Percentiles rank a stretch among this genome's conserved stretches.
Conservation (phyloP, 2,113 vertebrate species). For the Micronisus gabar region DNA sequence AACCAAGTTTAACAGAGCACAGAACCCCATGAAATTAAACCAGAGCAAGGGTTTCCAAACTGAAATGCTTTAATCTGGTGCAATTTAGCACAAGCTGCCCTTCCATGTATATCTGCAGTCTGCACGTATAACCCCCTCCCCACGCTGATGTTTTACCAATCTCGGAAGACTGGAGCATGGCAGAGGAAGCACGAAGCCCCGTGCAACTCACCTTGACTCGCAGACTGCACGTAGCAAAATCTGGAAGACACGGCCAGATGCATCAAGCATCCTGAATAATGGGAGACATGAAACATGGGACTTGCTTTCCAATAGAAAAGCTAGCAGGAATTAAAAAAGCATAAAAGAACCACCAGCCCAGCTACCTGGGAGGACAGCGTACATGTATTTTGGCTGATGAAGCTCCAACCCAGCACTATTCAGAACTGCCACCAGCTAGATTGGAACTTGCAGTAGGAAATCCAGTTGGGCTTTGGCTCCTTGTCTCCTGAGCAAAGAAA, state of each 20-base stretch:
- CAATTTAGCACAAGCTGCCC: neutral
- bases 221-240: accelerated
- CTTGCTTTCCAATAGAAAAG: neutral
- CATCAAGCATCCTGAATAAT: neutral
- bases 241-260: neutral
- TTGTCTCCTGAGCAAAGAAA: neutral
- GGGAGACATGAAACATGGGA: neutral
- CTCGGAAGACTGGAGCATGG: neutral
- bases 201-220: accelerated
- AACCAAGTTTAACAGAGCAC: neutral
- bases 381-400: neutral
- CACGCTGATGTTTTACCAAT: accelerated
- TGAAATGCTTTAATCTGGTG: neutral
- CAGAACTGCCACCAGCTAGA: neutral
- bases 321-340: neutral
- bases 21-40: neutral
- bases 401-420: neutral
- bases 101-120: neutral
- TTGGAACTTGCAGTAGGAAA: neutral
- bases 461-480: neutral
- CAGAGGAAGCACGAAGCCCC: neutral
- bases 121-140: accelerated
- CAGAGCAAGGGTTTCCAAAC: neutral
- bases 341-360: neutral
- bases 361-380: neutral